A percentile compares a stretch with the other conserved stretches of the same genome.
phyloP scores from a whole-genome alignment of 2,113 vertebrate species.

The Ailuropoda melanoleuca region DNA sequence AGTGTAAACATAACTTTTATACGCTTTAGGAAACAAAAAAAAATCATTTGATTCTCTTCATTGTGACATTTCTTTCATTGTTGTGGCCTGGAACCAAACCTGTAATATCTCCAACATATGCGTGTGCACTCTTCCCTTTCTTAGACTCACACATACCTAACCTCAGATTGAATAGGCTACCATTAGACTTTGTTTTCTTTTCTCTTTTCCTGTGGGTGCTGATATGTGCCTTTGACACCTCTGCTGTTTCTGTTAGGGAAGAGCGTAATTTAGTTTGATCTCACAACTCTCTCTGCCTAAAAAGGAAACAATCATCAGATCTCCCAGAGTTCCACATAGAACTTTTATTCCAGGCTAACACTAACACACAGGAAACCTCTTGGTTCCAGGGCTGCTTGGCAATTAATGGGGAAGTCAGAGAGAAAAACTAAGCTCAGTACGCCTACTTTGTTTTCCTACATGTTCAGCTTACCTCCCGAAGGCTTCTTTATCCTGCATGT shows the following conservation, averaged over 20 bases:
- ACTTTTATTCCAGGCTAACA: not conserved
- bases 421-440: not conserved
- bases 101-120: not conserved
- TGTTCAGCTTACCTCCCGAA: not conserved
- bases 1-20: not conserved
- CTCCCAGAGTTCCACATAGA: not conserved
- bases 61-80: not conserved
- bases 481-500: not conserved
- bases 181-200: not conserved
- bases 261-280: not conserved
- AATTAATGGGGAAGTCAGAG: not conserved
- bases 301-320: not conserved
- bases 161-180: not conserved
- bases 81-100: not conserved
- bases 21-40: not conserved
- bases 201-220: not conserved
- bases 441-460: not conserved
- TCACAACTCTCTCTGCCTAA: not conserved
- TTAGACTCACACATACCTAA: not conserved
- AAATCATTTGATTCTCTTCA: not conserved
- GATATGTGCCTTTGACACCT: not conserved
- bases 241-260: not conserved
- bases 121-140: fast-evolving
- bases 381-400: not conserved
- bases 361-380: not conserved